Conservation (phyloP, 2,113 vertebrate genomes). For the Motacilla tschutschensis region DNA sequence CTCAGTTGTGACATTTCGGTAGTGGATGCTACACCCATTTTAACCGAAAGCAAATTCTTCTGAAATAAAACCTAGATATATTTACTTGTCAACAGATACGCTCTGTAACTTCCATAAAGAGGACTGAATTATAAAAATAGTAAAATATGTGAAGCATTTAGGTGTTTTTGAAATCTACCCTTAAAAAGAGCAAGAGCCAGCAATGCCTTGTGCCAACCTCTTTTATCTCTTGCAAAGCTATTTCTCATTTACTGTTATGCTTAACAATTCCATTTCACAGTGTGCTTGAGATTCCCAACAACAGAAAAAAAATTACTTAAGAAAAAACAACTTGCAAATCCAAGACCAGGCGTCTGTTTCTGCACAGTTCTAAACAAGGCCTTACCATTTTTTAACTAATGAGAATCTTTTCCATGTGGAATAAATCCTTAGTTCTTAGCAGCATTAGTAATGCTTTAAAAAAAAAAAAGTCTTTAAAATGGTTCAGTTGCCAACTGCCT, state of each 20-base stretch:
- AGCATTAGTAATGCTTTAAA: conserved; percentile 43
- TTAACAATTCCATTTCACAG: conserved; percentile 7
- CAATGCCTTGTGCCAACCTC: background rate
- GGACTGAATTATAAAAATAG: conserved; percentile 11
- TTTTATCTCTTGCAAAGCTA: conserved; percentile 17
- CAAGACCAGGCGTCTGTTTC: background rate
- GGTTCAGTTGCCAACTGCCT: conserved; percentile 43
- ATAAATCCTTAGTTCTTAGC: conserved; percentile 45
- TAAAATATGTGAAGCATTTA: background rate
- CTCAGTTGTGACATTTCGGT: conserved; percentile 41
- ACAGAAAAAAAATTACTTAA: background rate
- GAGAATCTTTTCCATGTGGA: conserved; percentile 23
- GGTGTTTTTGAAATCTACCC: conserved; percentile 18
- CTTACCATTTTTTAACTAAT: conserved; percentile 20
- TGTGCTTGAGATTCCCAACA: conserved; percentile 10
- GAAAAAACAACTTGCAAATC: conserved; percentile 7
- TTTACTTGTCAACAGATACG: conserved; percentile 12
- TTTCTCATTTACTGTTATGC: conserved; percentile 14
- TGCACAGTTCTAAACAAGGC: conserved; percentile 11
- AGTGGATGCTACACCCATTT: background rate
- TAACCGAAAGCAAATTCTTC: conserved; percentile 30
- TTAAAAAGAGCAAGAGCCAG: conserved; percentile 29
- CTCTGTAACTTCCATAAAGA: background rate
- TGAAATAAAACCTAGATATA: conserved; percentile 31
- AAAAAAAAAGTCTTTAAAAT: background rate